phyloP scores from a whole-genome alignment of 2,113 vertebrate genomes.

The Plectropomus leopardus region DNA sequence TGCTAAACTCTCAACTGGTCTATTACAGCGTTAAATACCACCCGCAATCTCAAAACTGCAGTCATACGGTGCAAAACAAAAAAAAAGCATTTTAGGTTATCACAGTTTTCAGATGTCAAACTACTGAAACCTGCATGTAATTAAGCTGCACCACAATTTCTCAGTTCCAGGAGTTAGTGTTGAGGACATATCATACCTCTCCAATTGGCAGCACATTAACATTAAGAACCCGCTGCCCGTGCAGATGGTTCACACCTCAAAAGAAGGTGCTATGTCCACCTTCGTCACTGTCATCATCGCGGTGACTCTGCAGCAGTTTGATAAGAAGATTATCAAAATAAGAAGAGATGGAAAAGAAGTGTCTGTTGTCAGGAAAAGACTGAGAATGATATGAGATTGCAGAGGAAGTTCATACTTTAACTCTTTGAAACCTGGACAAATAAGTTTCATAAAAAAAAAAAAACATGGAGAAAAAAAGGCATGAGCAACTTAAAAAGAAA shows the following conservation, averaged over 20 bases:
- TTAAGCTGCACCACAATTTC: not conserved
- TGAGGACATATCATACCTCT: slow-evolving; percentile 8
- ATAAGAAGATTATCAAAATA: not conserved
- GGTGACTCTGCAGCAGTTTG: not conserved
- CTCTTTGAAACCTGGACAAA: no score
- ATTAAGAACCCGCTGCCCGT: slow-evolving; percentile 4
- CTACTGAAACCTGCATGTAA: slow-evolving; percentile 14
- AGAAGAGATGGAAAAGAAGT: not conserved
- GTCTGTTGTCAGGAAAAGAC: not conserved
- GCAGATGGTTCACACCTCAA: slow-evolving; percentile 62
- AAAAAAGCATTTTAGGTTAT: not conserved
- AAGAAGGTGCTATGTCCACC: slow-evolving; percentile 36
- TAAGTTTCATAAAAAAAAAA: no score
- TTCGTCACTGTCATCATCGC: not conserved
- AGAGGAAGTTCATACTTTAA: not conserved
- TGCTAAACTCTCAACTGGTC: not conserved
- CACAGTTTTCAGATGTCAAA: slow-evolving; percentile 7
- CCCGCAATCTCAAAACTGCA: no score
- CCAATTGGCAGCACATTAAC: slow-evolving; percentile 33
- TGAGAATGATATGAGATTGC: no score
- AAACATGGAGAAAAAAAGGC: no score
- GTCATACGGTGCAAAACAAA: not conserved
- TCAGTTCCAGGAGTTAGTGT: slow-evolving; percentile 9
- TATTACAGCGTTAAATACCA: no score
- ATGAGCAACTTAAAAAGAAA: no score